Conservation (phyloP, 1,140 invertebrate species). For the Drosophila paulistorum region DNA sequence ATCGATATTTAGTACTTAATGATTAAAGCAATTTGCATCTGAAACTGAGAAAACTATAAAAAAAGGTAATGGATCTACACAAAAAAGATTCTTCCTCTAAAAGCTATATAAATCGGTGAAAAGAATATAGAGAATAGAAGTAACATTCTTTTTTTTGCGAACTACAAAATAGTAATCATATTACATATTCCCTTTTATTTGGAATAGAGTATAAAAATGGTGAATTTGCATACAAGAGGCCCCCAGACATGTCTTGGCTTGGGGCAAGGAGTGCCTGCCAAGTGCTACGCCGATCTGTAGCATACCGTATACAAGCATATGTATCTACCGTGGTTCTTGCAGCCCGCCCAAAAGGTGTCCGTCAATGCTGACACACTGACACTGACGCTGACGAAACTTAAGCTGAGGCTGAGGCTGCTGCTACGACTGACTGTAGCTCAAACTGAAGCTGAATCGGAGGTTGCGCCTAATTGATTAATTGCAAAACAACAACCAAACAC, state of each 20-base stretch:
- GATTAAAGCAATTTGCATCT: too few relatives aligned
- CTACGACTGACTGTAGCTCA: slow-evolving; percentile 1
- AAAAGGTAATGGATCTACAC: too few relatives aligned
- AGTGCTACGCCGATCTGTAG: background rate
- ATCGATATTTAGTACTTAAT: too few relatives aligned
- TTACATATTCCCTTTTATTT: background rate
- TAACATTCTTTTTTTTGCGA: too few relatives aligned
- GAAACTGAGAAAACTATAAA: too few relatives aligned
- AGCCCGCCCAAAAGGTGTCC: slow-evolving; percentile 58
- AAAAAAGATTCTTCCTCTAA: too few relatives aligned
- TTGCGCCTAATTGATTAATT: slow-evolving; percentile 81
- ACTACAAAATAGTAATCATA: background rate
- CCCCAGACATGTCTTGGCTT: slow-evolving; percentile 21
- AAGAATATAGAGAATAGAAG: too few relatives aligned
- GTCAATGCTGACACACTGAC: slow-evolving; percentile 65
- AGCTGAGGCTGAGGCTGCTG: background rate
- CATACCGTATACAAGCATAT: too few relatives aligned
- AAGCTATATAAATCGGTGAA: too few relatives aligned
- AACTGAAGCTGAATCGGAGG: slow-evolving; percentile 28
- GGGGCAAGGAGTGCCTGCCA: slow-evolving; percentile 53
- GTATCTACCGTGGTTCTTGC: slow-evolving; percentile 41
- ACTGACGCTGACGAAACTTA: slow-evolving; percentile 59
- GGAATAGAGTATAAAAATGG: slow-evolving; percentile 26
- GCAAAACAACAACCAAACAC: slow-evolving; percentile 75
- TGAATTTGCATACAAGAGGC: slow-evolving; percentile 70